Percentiles rank a stretch among this genome's conserved stretches.
These are phyloP conservation scores for Hipposideros armiger DNA, from an alignment of 2,113 vertebrate species.

Conservation along the genomic window DNA sequence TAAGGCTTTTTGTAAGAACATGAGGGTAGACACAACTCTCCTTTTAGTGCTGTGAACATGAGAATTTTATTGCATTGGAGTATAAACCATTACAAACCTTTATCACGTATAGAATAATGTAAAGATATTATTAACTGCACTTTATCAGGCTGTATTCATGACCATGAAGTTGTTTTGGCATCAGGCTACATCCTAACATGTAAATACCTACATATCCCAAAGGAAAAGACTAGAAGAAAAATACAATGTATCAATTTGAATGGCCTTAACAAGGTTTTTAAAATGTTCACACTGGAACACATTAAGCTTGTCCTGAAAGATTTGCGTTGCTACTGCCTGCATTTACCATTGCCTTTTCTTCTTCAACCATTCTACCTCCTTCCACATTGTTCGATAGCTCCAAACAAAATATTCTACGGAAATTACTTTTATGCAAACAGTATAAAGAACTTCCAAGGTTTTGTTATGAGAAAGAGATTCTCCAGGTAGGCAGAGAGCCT, in stretches of 20 bases:
- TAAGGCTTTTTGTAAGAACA: neutral
- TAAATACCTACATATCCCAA: neutral
- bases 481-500: neutral
- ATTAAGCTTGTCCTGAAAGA: conserved; percentile 17
- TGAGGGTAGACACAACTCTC: neutral
- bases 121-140: neutral
- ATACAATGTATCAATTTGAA: neutral
- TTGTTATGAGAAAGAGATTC: neutral
- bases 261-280: conserved; percentile 34
- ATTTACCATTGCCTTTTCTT: conserved; percentile 35
- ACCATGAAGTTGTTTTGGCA: neutral
- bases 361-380: neutral
- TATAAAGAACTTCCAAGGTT: neutral
- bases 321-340: neutral
- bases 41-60: neutral
- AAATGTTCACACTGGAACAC: neutral
- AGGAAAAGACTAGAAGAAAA: conserved; percentile 24
- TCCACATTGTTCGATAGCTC: neutral
- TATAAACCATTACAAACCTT: conserved; percentile 8
- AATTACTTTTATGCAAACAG: neutral
- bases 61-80: neutral
- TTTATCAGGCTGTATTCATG: neutral
- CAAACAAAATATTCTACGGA: neutral
- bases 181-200: neutral
- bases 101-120: neutral